A percentile compares a stretch with the other conserved stretches of the same genome.
Evolutionary conservation across 2,797 vertebrate genomes (phyloP).

Genomic region (Allobates femoralis): DNA sequence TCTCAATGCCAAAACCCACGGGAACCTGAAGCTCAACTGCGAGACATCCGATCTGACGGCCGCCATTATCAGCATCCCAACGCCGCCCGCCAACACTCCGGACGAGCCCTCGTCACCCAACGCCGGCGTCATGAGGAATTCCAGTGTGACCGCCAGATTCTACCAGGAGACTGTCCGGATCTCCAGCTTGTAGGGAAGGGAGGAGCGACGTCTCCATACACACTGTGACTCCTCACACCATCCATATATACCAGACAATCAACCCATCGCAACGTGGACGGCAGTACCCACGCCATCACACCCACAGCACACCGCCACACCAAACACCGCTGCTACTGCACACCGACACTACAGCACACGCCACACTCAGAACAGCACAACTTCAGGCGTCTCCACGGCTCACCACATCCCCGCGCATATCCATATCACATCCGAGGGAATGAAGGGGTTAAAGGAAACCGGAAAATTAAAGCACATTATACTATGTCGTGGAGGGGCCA

Average conservation of each 20-base stretch:
- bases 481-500: not conserved
- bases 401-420: not conserved
- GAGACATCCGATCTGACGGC: conserved; percentile 85
- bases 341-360: conserved; percentile 44
- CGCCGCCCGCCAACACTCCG: conserved; percentile 87
- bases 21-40: conserved; percentile 86
- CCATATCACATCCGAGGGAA: not conserved
- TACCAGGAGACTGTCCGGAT: conserved; percentile 86
- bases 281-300: conserved; percentile 13
- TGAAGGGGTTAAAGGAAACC: not conserved
- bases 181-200: conserved; percentile 84
- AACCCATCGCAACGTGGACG: conserved; percentile 18
- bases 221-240: conserved; percentile 47
- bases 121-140: conserved; percentile 82
- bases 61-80: conserved; percentile 92
- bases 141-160: conserved; percentile 76
- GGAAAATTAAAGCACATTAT: conserved; percentile 36
- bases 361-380: not conserved
- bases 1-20: conserved; percentile 83
- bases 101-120: conserved; percentile 84
- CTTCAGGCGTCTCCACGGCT: not conserved
- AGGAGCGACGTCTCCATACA: conserved; percentile 8
- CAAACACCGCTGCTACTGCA: conserved; percentile 50
- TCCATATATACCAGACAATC: conserved; percentile 50
- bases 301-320: not conserved